Conservation (phyloP, 2,113 vertebrate species). For the Scophthalmus maximus region DNA sequence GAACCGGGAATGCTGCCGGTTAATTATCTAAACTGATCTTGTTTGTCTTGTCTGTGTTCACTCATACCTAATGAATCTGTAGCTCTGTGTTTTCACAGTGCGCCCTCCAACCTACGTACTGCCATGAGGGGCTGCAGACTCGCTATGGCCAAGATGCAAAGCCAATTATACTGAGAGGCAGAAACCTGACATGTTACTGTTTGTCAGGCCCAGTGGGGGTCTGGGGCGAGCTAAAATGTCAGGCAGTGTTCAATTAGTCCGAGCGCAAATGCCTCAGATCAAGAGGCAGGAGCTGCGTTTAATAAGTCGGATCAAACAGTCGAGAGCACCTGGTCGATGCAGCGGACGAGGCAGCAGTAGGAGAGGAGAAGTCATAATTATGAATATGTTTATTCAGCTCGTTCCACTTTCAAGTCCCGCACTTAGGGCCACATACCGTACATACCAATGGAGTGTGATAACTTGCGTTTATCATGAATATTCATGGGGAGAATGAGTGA, state of each 20-base stretch:
- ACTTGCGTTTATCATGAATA: conserved; percentile 37
- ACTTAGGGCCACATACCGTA: background rate
- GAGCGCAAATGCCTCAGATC: conserved; percentile 63
- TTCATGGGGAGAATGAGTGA: background rate
- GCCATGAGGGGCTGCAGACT: conserved; percentile 16
- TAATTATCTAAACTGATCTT: conserved; percentile 55
- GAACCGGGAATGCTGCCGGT: conserved; percentile 26
- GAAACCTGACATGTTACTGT: conserved; percentile 58
- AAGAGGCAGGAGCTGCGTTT: conserved; percentile 50
- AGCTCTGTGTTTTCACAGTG: conserved; percentile 37
- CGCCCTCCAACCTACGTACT: background rate
- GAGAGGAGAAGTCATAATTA: conserved; percentile 32
- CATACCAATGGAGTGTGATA: conserved; percentile 21
- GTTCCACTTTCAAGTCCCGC: conserved; percentile 42
- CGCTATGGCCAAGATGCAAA: conserved; percentile 24
- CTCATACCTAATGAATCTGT: conserved; percentile 35
- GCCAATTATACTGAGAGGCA: conserved; percentile 63
- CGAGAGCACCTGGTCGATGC: conserved; percentile 55
- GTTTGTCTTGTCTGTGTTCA: conserved; percentile 44
- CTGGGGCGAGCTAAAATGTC: conserved; percentile 63
- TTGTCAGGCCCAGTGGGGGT: conserved; percentile 57
- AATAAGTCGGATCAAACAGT: conserved; percentile 60
- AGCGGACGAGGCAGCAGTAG: background rate
- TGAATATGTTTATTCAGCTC: conserved; percentile 28
- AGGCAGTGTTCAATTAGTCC: conserved; percentile 69